phyloP scores from a whole-genome alignment of 2,888 invertebrate genomes.

The Eristalis pertinax region DNA sequence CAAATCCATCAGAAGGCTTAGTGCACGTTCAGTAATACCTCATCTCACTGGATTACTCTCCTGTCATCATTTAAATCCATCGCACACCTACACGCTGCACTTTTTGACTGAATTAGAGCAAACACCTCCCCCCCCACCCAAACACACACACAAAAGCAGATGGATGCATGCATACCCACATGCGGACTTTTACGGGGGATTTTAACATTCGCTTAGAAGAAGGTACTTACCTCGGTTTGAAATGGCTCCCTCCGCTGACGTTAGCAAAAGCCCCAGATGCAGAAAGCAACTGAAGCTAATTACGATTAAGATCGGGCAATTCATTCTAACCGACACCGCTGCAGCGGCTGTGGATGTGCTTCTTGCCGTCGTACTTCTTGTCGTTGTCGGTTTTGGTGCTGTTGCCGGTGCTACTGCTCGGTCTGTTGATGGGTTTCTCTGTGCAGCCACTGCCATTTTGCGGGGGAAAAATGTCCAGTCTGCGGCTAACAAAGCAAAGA shows the following conservation, averaged over 20 bases:
- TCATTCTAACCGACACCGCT: conserved; percentile 75
- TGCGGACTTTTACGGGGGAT: background rate
- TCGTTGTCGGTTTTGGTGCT: conserved; percentile 34
- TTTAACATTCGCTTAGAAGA: background rate
- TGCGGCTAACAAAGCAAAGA: conserved; percentile 16
- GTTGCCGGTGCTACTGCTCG: conserved; percentile 54
- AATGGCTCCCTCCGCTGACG: conserved; percentile 79
- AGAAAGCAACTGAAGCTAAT: conserved; percentile 81
- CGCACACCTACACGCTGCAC: background rate
- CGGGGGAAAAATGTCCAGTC: conserved; percentile 49
- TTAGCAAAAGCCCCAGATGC: conserved; percentile 77
- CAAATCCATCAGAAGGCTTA: too few species aligned
- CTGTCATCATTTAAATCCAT: background rate
- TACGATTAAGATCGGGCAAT: conserved; percentile 80
- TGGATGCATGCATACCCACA: background rate
- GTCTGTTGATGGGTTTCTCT: conserved; percentile 56
- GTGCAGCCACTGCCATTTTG: conserved; percentile 36
- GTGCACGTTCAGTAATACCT: background rate
- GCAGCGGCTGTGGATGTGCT: conserved; percentile 56
- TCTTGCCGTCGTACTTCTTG: conserved; percentile 45
- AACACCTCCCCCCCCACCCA: too few species aligned
- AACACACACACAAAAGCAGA: background rate
- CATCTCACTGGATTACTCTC: background rate
- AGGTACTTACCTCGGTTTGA: conserved; percentile 80
- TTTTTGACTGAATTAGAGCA: background rate